Conservation (phyloP, 2,113 vertebrate genomes). For the Pelvicachromis taeniatus region DNA sequence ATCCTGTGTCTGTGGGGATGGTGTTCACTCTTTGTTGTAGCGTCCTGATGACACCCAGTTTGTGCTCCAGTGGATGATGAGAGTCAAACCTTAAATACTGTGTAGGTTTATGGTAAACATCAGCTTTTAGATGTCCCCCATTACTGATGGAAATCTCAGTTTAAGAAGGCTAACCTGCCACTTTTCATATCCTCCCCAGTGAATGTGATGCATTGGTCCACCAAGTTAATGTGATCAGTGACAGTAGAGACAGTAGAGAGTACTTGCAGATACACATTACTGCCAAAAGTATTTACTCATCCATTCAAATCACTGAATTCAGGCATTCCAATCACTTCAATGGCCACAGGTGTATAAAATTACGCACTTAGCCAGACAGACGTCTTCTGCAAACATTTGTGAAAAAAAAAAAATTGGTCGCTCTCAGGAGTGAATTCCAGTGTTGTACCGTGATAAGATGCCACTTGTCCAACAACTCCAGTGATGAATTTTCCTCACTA, state of each 20-base stretch:
- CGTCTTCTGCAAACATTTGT: not conserved
- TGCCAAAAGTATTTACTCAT: not conserved
- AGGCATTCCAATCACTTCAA: not conserved
- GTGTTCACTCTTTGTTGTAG: too few species aligned
- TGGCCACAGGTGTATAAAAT: not conserved
- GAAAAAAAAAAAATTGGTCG: not conserved
- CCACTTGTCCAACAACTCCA: not conserved
- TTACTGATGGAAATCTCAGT: too few species aligned
- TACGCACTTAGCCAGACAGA: not conserved
- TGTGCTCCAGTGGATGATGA: too few species aligned
- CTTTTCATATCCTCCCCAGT: too few species aligned
- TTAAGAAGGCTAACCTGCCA: too few species aligned
- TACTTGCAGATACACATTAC: not conserved
- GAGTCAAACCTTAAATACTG: too few species aligned
- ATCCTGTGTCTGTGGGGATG: too few species aligned
- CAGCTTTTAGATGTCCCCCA: too few species aligned
- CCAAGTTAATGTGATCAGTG: too few species aligned
- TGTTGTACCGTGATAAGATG: not conserved
- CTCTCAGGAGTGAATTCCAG: not conserved
- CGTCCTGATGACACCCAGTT: too few species aligned
- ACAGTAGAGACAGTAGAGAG: not conserved
- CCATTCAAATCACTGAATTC: not conserved
- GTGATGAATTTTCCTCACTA: not conserved
- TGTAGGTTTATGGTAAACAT: too few species aligned
- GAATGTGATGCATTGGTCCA: too few species aligned